Conservation (phyloP, 2,797 vertebrate species). For the Serranus cabrilla region DNA sequence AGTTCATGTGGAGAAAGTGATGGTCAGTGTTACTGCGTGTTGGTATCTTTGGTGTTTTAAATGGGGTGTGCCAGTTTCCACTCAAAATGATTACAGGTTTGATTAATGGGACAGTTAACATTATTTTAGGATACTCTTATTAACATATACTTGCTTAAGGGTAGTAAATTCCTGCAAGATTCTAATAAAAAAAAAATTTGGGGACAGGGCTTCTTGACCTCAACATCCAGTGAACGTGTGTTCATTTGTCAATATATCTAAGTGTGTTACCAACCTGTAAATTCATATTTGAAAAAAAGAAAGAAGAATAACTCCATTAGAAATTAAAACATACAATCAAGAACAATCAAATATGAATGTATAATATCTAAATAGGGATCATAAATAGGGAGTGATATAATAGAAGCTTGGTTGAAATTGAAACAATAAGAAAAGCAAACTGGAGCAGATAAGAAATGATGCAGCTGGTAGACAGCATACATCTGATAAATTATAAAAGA, state of each 20-base stretch:
- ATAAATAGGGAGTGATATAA: too few relatives aligned
- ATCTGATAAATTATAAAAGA: constrained; percentile 1
- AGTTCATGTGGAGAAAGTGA: constrained; percentile 2
- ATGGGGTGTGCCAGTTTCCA: not conserved
- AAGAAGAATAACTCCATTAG: too few relatives aligned
- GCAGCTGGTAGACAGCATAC: not conserved
- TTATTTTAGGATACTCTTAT: not conserved
- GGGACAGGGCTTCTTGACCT: not conserved
- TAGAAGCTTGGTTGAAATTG: not conserved
- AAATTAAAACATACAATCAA: too few relatives aligned
- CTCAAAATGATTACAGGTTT: not conserved
- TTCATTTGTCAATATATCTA: not conserved
- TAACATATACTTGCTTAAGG: too few relatives aligned
- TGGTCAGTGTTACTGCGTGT: constrained; percentile 12
- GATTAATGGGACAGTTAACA: not conserved
- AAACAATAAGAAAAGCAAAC: not conserved
- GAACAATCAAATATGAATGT: not conserved
- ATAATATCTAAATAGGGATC: not conserved
- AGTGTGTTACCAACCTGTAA: not conserved
- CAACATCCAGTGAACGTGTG: not conserved
- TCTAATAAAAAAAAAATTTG: not conserved
- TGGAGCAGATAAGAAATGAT: not conserved
- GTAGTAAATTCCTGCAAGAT: not conserved
- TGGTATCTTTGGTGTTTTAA: not conserved
- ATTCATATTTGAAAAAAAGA: not conserved